Base-by-base conservation (phyloP, 2,888 invertebrate genomes). In the Tortrix viridana region DNA sequence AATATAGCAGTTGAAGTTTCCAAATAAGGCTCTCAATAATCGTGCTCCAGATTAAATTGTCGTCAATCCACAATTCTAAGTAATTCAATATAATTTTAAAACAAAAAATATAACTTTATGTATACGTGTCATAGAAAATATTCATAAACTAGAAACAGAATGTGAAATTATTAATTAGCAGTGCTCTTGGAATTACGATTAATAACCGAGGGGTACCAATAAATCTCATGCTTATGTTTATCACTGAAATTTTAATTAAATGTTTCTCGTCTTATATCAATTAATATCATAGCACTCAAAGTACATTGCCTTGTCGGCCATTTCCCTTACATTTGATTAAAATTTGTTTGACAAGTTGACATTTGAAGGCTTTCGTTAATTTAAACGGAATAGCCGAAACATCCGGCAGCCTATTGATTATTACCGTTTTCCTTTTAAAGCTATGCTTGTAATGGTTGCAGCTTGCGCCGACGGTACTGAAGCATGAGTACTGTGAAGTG, bases 161-260 rank as follows among this genome's bases (percentile, higher is more conserved):
- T 18, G 7, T 18, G 7, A 43, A 52, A 59, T 46, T 22, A 52
- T 46, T 49, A 9, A 14, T 18, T 20, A 52, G 52, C 52, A 52
- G 41, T 19, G 22, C 37, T 47, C 14, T 19, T 47, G 16, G 26
- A 48, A 22, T 44, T 55, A 20, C 38, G 46, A 60, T 53, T 49
- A 37, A 49, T 56, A 60, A 54, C 37, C 23, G 19, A 38, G 32
- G 43, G 38, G 18, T 44, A 19, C 52, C 52, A 52, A 60, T 60
- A 50, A 61, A 44, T 49, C 58, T 57, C 38, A 49, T 38, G 46
- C 55, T 50, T 50, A 60, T 67, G 65, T 63, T 67, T 60, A 49
- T 67, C 52, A 64, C 58, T 61, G 59, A 61, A 57, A 62, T 57
- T 56, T 62, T 62, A 57, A 62, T 62, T 62, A 62, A 62, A 62